Base-by-base conservation (phyloP, 2,888 invertebrate genomes). In the Eremobia ochroleuca region DNA sequence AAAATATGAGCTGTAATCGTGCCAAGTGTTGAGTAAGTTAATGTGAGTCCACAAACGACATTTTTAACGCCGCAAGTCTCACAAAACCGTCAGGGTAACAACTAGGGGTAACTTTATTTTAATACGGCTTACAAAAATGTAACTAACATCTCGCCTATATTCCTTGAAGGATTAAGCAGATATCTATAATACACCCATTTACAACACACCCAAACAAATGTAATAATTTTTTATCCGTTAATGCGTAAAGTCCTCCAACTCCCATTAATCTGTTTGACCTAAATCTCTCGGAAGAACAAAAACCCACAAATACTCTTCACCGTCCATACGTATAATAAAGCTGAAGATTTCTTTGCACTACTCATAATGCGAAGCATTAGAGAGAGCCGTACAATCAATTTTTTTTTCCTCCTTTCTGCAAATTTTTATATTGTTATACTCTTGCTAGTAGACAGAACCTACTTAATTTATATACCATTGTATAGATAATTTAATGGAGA, bases 21-120 rank as follows among this genome's bases (percentile, higher is more conserved):
- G 82, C 82, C 82, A 85, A 79, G 73, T 73, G 13, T 37, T 58
- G 70, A 80, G 69, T 80, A 69, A 85, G 69, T 74, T 85, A 74
- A 70, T 85, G 73, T 67, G 31, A 62, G 61, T 70, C 62, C 66
- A 67, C 72, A 70, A 61, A 83, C 58, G 40, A 73, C 76, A 68
- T 62, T 74, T 74, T 83, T 79, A 46, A 73, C 77, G 67, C 79
- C 49, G 28, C 34, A 55, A 67, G 18, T 66, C 65, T 79, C 28
- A 58, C 80, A n/a, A 52, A 52, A 52, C 11, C 25, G n/a, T 52
- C 52, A 52, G 52, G 25, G 25, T 11, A 52, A 4, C 11, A 52
- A 52, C 52, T 52, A 52, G 4, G 52, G 52, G 43, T 25, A 21
- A 40, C 4, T 58, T 66, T 28, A 25, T 52, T 25, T 40, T 52